Evolutionary conservation across 1,140 invertebrate species (phyloP).

Genomic region (Drosophila pseudoobscura): DNA sequence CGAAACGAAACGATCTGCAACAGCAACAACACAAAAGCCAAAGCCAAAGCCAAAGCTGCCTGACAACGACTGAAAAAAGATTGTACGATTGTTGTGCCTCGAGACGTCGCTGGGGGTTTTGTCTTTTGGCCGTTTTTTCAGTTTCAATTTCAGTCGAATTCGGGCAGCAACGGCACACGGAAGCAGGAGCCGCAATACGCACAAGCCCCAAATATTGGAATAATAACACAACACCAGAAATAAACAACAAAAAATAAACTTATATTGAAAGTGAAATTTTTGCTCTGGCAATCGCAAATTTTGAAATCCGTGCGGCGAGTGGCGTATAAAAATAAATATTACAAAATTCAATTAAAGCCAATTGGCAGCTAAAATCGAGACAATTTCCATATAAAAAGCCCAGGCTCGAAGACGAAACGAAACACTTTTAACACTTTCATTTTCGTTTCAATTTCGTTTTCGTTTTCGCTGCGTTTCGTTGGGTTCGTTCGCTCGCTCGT

Average conservation of each 20-base stretch:
- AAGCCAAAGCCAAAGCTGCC: constrained; percentile 51
- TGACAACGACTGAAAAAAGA: constrained; percentile 27
- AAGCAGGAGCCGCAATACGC: constrained; percentile 58
- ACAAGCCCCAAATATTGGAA: not conserved
- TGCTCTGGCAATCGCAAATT: constrained; percentile 4
- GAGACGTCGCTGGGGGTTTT: constrained; percentile 50
- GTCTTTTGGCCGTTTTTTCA: constrained; percentile 73
- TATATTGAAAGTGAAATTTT: constrained; percentile 40
- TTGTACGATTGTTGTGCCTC: not conserved
- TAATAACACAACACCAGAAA: constrained; percentile 6
- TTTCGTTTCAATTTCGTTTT: constrained; percentile 74
- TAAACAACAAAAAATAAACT: constrained; percentile 14
- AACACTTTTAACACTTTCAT: constrained; percentile 73
- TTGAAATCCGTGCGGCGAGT: constrained; percentile 23
- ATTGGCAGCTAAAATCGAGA: constrained; percentile 42
- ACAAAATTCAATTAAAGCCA: constrained; percentile 54
- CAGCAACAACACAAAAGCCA: constrained; percentile 49
- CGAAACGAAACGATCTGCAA: constrained; percentile 51
- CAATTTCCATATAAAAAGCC: constrained; percentile 12
- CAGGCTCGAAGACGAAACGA: constrained; percentile 34
- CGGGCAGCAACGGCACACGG: constrained; percentile 77
- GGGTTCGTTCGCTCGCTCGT: constrained; percentile 17
- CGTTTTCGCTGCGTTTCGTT: constrained; percentile 40
- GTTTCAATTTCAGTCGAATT: constrained; percentile 79
- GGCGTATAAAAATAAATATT: constrained; percentile 51